Evolutionary conservation across 2,888 invertebrate species (phyloP).

Genomic region (Rhagophthalmus giganteus): DNA sequence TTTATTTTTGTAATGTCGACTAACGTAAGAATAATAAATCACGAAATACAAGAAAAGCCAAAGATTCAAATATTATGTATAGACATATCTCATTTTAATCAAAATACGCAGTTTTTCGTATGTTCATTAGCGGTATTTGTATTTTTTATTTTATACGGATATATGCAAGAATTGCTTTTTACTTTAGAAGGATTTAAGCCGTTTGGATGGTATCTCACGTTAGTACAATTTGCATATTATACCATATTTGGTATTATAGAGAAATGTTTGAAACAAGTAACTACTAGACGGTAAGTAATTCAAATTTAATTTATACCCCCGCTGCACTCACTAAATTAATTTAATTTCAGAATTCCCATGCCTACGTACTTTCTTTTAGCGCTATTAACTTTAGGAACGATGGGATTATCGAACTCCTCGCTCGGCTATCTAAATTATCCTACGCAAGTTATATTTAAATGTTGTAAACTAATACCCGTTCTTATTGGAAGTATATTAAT

Average conservation of each 20-base stretch:
- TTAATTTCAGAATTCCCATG: conserved; percentile 76
- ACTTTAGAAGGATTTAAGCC: conserved; percentile 86
- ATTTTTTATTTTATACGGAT: conserved; percentile 89
- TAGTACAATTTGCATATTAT: conserved; percentile 89
- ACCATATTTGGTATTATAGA: conserved; percentile 79
- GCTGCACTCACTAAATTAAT: too few relatives aligned
- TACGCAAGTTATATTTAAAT: conserved; percentile 96
- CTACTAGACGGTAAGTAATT: conserved; percentile 26
- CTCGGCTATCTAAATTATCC: conserved; percentile 95
- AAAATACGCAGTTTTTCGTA: conserved; percentile 71
- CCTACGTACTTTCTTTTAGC: conserved; percentile 80
- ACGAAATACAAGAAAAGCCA: conserved; percentile 2
- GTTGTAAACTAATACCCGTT: conserved; percentile 95
- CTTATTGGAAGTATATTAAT: conserved; percentile 92
- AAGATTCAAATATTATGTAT: conserved; percentile 68
- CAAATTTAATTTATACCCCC: too few relatives aligned
- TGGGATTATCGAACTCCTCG: conserved; percentile 94
- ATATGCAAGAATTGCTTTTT: conserved; percentile 90
- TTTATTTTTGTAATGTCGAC: too few relatives aligned
- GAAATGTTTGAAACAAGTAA: conserved; percentile 58
- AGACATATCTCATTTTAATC: conserved; percentile 68
- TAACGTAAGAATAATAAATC: background rate
- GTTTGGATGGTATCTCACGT: conserved; percentile 89
- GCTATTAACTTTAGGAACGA: conserved; percentile 87
- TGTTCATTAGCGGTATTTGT: conserved; percentile 81